Conservation (phyloP, 2,113 vertebrate species). For the Orientallactaga bullata region DNA sequence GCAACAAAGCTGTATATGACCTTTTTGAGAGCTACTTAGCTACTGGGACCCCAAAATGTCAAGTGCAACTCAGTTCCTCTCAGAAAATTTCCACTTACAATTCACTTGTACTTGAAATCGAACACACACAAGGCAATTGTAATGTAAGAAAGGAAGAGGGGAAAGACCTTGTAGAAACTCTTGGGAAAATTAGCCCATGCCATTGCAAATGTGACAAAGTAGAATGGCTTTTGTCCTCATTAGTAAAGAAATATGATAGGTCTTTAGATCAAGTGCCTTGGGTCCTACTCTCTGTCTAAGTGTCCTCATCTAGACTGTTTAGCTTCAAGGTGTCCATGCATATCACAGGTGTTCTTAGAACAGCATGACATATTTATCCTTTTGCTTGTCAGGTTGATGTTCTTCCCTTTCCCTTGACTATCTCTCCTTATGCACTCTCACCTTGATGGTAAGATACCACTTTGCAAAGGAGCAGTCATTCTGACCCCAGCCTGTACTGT, state of each 20-base stretch:
- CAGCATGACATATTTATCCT: not conserved
- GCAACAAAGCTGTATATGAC: slow-evolving; percentile 57
- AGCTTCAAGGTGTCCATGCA: not conserved
- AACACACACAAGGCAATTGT: slow-evolving; percentile 54
- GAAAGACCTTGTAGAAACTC: slow-evolving; percentile 36
- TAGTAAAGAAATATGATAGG: slow-evolving; percentile 24
- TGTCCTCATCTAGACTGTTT: slow-evolving; percentile 45
- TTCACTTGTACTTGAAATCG: slow-evolving; percentile 67
- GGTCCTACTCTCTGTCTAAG: not conserved
- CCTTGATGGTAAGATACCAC: accelerated
- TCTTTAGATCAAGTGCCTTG: slow-evolving; percentile 4
- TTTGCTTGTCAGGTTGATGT: not conserved
- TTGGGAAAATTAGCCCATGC: slow-evolving; percentile 54
- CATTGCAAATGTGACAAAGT: slow-evolving; percentile 11
- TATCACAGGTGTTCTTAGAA: slow-evolving; percentile 23
- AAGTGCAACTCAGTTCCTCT: slow-evolving; percentile 66
- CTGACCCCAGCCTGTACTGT: not conserved
- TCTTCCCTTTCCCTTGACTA: not conserved
- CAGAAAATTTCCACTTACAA: slow-evolving; percentile 66
- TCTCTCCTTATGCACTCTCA: not conserved
- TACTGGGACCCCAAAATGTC: slow-evolving; percentile 77
- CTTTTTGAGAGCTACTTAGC: slow-evolving; percentile 65
- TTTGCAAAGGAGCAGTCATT: not conserved
- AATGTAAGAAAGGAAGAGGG: slow-evolving; percentile 13
- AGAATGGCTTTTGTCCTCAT: slow-evolving; percentile 21